Percentiles rank a stretch among this genome's conserved stretches.
Conservation (phyloP, 2,888 invertebrate genomes). For the Philaethria dido region DNA sequence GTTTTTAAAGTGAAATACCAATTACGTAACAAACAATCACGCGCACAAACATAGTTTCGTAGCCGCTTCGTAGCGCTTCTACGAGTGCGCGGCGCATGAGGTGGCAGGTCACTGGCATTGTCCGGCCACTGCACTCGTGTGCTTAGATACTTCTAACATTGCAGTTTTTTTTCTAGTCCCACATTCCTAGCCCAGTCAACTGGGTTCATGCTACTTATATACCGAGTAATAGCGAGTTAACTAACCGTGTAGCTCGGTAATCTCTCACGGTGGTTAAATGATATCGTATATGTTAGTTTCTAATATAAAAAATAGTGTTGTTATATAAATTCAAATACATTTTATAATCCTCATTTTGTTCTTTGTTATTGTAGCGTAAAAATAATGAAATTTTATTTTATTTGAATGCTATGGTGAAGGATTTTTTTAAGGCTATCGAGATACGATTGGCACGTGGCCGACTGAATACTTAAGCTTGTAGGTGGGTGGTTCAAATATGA, state of each 20-base stretch:
- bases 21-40: conserved; percentile 1
- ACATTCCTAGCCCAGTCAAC: conserved; percentile 70
- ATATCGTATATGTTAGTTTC: conserved; percentile 7
- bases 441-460: no score
- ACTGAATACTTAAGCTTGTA: no score
- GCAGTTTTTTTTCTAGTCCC: conserved; percentile 78
- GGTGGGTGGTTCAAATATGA: no score
- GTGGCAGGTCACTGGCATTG: conserved; percentile 77
- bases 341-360: no score
- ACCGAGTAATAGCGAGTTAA: conserved; percentile 45
- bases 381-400: no score
- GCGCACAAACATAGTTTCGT: conserved; percentile 50
- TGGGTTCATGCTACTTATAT: conserved; percentile 54
- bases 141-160: conserved; percentile 81
- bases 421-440: no score
- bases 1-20: background rate
- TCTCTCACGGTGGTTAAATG: conserved; percentile 32
- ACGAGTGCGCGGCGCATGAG: conserved; percentile 58
- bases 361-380: no score
- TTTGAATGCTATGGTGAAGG: no score
- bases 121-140: conserved; percentile 79
- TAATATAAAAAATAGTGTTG: background rate
- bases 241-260: conserved; percentile 41
- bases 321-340: background rate
- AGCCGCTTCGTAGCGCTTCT: conserved; percentile 66